Conservation (phyloP, 2,113 vertebrate genomes). For the Chinchilla lanigera region DNA sequence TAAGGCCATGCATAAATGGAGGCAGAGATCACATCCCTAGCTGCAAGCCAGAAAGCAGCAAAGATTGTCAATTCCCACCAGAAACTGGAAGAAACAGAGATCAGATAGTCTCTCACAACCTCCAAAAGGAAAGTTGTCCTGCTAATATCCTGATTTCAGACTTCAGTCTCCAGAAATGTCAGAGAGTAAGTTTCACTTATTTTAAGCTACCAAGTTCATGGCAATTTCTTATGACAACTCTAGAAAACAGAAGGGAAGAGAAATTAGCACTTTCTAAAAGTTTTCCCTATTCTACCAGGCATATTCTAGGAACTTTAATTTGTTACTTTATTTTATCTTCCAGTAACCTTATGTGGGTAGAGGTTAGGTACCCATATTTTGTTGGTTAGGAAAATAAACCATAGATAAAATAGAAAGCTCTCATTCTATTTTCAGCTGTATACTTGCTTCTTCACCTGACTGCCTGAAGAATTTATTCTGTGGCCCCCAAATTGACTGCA, state of each 20-base stretch:
- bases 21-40: not conserved
- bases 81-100: not conserved
- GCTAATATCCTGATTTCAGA: not conserved
- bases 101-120: not conserved
- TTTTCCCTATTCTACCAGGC: not conserved
- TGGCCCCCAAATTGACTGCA: not conserved
- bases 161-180: not conserved
- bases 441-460: not conserved
- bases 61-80: not conserved
- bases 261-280: conserved; percentile 6
- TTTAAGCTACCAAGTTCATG: not conserved
- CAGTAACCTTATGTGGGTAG: not conserved
- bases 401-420: conserved; percentile 28
- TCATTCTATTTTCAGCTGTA: not conserved
- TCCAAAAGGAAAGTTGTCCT: not conserved
- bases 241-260: conserved; percentile 24
- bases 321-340: conserved; percentile 3
- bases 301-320: not conserved
- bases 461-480: conserved; percentile 11
- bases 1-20: not conserved
- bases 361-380: conserved; percentile 1
- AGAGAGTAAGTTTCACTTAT: not conserved
- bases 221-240: not conserved
- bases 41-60: not conserved
- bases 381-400: conserved; percentile 1